phyloP scores from a whole-genome alignment of 2,797 vertebrate species.

The Propithecus perrieri region DNA sequence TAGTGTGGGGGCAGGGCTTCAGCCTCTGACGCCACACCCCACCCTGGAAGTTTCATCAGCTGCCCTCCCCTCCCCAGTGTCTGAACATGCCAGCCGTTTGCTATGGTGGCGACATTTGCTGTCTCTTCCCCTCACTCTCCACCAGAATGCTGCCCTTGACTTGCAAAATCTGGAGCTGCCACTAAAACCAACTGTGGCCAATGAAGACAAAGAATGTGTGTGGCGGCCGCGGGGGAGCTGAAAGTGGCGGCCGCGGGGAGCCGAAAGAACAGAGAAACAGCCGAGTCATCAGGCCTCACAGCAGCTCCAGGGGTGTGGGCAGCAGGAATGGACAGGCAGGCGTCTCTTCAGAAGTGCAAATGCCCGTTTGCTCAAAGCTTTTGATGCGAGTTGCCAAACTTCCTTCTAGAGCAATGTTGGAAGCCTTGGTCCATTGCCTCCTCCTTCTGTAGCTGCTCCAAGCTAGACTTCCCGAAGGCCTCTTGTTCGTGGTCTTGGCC shows the following conservation, averaged over 20 bases:
- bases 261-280: neutral
- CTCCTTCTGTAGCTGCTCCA: neutral
- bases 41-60: neutral
- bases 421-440: neutral
- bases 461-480: neutral
- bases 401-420: neutral
- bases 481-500: neutral
- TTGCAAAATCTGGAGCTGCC: neutral
- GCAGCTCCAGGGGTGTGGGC: neutral
- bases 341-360: neutral
- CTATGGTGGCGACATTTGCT: neutral
- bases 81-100: neutral
- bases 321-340: neutral
- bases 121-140: neutral
- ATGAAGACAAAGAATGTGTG: neutral
- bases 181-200: neutral
- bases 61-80: too few relatives aligned
- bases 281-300: neutral
- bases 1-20: neutral
- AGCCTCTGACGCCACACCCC: rapidly evolving
- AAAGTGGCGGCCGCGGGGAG: neutral
- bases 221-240: neutral
- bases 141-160: neutral
- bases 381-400: neutral
- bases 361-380: neutral